These are phyloP conservation scores for Illadopsis cleaveri DNA, from an alignment of 2,113 vertebrate species.

Conservation along the genomic window DNA sequence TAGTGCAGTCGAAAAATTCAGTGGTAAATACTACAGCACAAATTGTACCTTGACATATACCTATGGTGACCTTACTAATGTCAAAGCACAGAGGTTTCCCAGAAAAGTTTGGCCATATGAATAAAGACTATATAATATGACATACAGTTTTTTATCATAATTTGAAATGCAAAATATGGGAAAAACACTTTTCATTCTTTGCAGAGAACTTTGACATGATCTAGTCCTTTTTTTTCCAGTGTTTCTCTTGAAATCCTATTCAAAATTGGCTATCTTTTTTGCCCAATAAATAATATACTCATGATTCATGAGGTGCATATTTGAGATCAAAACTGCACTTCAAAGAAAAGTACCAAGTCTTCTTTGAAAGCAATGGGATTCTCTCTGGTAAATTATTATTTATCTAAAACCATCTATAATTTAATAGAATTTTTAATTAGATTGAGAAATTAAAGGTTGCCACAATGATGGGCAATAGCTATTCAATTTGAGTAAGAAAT, in stretches of 20 bases:
- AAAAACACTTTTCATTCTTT: background rate
- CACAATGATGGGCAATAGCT: background rate
- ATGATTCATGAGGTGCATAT: background rate
- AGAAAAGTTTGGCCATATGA: background rate
- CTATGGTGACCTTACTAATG: background rate
- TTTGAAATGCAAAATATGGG: background rate
- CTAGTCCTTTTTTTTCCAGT: background rate
- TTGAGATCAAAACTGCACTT: background rate
- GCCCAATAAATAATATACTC: background rate
- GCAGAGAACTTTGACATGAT: background rate
- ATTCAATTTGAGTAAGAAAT: background rate
- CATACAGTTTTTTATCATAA: background rate
- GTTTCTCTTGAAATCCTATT: background rate
- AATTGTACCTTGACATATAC: background rate
- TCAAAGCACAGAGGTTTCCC: background rate
- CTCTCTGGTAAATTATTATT: background rate
- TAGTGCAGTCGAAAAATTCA: background rate
- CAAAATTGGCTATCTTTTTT: background rate
- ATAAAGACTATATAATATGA: background rate
- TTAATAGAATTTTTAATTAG: background rate
- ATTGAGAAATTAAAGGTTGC: background rate
- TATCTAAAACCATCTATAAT: background rate
- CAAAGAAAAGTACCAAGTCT: background rate
- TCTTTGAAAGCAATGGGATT: background rate
- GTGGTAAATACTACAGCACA: background rate